A percentile compares a stretch with the other conserved stretches of the same genome.
Evolutionary conservation across 2,113 vertebrate genomes (phyloP).

Genomic region (Corythornis madagascariensis): DNA sequence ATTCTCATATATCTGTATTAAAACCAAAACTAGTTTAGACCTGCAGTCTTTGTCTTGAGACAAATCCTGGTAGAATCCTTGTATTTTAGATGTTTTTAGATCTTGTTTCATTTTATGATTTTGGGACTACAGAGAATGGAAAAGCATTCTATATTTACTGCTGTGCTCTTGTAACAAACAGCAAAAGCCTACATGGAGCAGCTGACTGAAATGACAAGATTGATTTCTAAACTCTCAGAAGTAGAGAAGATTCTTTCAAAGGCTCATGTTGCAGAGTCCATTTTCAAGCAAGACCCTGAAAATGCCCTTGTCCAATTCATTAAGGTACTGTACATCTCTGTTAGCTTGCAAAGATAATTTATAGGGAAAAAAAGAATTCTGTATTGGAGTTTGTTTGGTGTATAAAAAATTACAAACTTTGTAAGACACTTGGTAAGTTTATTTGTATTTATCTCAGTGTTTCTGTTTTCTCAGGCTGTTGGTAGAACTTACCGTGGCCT

Average conservation of each 20-base stretch:
- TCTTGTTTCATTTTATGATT: neutral
- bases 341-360: neutral
- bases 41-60: neutral
- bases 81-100: conserved; percentile 2
- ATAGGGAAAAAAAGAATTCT: neutral
- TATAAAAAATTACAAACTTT: neutral
- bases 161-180: conserved; percentile 63
- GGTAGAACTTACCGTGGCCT: conserved; percentile 83
- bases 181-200: conserved; percentile 84
- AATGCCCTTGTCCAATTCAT: conserved; percentile 84
- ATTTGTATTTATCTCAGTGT: neutral
- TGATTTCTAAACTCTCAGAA: conserved; percentile 89
- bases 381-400: neutral
- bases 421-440: neutral
- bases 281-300: conserved; percentile 79
- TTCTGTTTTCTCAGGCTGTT: conserved; percentile 81
- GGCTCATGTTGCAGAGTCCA: conserved; percentile 71
- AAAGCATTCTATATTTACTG: conserved; percentile 13
- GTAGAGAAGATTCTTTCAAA: conserved; percentile 83
- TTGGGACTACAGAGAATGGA: neutral
- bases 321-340: conserved; percentile 80
- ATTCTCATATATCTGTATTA: neutral
- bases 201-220: conserved; percentile 88
- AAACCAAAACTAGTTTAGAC: neutral
- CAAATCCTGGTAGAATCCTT: neutral